Evolutionary conservation across 2,888 invertebrate genomes (phyloP).

Genomic region (Heliothis peltigera): DNA sequence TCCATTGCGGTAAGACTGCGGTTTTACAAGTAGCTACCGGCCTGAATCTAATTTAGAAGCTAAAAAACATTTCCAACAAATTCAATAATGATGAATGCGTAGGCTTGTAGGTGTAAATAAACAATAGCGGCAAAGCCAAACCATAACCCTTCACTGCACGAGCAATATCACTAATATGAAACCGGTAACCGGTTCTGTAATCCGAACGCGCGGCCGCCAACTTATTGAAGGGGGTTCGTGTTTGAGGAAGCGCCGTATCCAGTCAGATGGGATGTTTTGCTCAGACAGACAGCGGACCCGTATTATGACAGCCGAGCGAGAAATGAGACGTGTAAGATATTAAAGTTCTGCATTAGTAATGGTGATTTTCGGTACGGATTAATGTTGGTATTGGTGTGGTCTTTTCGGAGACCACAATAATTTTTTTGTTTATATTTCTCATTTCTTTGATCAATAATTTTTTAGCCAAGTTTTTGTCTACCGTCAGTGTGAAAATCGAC

Average conservation of each 20-base stretch:
- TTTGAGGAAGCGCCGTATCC: slow-evolving; percentile 57
- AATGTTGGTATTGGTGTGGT: neutral
- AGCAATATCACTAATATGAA: slow-evolving; percentile 47
- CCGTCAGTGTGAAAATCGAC: neutral
- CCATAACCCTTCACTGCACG: slow-evolving; percentile 40
- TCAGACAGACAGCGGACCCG: slow-evolving; percentile 38
- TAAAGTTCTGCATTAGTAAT: slow-evolving; percentile 23
- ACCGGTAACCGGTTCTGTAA: slow-evolving; percentile 57
- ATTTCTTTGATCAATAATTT: neutral
- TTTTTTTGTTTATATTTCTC: neutral
- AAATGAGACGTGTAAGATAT: slow-evolving; percentile 28
- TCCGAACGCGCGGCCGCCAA: slow-evolving; percentile 51
- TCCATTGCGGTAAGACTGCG: slow-evolving; percentile 47
- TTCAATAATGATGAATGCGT: slow-evolving; percentile 37
- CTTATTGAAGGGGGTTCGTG: slow-evolving; percentile 55
- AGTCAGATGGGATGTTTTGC: slow-evolving; percentile 51
- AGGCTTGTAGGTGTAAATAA: slow-evolving; percentile 45
- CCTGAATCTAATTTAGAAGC: slow-evolving; percentile 35
- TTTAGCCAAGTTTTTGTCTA: neutral
- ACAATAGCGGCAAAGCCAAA: slow-evolving; percentile 37
- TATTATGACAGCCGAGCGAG: slow-evolving; percentile 42
- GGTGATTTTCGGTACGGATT: slow-evolving; percentile 11
- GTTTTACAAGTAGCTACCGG: slow-evolving; percentile 33
- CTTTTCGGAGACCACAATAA: neutral
- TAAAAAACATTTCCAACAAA: slow-evolving; percentile 27